Percentiles rank a stretch among this genome's conserved stretches.
phyloP scores from a whole-genome alignment of 2,113 vertebrate genomes.

The Eulemur macaco region DNA sequence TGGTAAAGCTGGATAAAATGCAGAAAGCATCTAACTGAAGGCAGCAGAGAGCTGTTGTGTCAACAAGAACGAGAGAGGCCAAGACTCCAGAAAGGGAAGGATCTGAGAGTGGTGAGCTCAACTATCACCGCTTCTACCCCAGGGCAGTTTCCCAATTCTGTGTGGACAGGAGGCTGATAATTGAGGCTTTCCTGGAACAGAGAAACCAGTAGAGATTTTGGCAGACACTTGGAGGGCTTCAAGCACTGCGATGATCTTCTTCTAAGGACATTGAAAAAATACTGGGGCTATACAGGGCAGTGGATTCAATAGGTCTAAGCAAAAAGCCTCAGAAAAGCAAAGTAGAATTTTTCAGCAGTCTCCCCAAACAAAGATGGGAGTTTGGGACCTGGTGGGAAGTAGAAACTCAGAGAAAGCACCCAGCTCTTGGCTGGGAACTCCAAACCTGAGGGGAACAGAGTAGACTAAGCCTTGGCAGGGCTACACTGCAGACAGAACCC shows the following conservation, averaged over 20 bases:
- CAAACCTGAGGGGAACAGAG: neutral
- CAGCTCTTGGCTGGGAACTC: neutral
- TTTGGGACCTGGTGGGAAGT: neutral
- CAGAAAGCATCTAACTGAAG: neutral
- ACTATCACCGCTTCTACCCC: neutral
- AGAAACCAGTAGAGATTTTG: neutral
- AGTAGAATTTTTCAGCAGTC: neutral
- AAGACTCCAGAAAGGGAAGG: neutral
- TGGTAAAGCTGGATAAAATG: neutral
- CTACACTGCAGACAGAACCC: neutral
- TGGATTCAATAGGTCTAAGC: neutral
- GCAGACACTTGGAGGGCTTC: neutral
- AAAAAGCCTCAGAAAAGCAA: neutral
- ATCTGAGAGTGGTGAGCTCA: neutral
- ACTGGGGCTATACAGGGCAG: neutral
- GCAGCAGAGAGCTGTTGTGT: neutral
- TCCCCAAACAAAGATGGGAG: neutral
- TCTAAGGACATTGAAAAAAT: neutral
- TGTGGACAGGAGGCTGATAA: neutral
- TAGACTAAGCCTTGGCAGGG: neutral
- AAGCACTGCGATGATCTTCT: neutral
- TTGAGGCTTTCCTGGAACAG: neutral
- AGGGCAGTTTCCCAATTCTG: too few relatives aligned
- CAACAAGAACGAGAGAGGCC: neutral
- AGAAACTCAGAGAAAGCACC: neutral